A percentile compares a stretch with the other conserved stretches of the same genome.
Evolutionary conservation across 2,797 vertebrate species (phyloP).

Genomic region (Mionectes olivaceus): DNA sequence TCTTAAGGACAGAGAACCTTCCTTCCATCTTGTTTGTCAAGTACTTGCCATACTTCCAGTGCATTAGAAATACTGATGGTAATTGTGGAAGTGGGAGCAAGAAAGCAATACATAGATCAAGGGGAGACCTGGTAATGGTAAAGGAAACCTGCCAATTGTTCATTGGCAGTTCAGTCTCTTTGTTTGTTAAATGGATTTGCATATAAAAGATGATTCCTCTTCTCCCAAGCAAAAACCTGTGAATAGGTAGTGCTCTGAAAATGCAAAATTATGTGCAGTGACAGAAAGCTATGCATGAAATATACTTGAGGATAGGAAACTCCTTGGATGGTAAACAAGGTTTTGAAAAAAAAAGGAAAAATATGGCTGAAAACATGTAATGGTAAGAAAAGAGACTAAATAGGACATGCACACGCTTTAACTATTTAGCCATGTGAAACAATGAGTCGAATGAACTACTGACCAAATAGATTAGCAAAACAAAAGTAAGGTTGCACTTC

Average conservation of each 20-base stretch:
- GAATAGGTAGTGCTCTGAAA: constrained; percentile 56
- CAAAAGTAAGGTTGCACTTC: constrained; percentile 50
- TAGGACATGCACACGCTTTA: neutral
- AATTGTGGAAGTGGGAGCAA: neutral
- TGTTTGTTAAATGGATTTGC: constrained; percentile 60
- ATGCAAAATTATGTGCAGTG: constrained; percentile 47
- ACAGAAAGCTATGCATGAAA: constrained; percentile 50
- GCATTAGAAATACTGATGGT: neutral
- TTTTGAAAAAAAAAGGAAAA: neutral
- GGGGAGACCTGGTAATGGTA: neutral
- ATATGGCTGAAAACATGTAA: neutral
- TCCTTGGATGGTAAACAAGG: constrained; percentile 20
- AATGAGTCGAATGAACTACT: constrained; percentile 26
- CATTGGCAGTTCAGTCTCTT: constrained; percentile 4
- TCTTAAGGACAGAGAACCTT: neutral
- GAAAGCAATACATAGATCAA: neutral
- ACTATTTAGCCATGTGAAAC: constrained; percentile 37
- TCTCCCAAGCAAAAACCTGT: neutral
- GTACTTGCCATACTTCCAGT: neutral
- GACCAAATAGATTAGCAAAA: constrained; percentile 53
- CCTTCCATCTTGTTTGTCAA: neutral
- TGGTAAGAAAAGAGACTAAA: neutral
- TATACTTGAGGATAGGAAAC: constrained; percentile 34
- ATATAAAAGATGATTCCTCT: constrained; percentile 49
- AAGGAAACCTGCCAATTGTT: neutral